Evolutionary conservation across 2,797 vertebrate genomes (phyloP), one percentile per base, ranked within the genome.

Genomic region (Chloroceryle amazona): DNA sequence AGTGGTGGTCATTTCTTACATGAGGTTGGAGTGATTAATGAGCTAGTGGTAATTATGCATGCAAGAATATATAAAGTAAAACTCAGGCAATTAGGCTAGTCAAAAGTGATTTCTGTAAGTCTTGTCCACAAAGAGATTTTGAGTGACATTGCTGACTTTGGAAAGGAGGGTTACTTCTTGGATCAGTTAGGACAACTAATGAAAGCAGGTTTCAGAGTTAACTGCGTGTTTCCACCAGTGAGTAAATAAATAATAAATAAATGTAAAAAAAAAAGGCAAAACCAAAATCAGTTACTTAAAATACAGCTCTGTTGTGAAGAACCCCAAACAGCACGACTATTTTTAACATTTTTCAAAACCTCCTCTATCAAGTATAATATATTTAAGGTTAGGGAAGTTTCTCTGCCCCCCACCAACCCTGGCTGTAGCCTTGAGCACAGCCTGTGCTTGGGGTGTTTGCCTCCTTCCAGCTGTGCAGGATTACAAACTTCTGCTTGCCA

Each of bases 401-500:
- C 29, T 73, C 29, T 25, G 57, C 15, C 28, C 8, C 1, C 29
- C 1, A 3, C 66, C 52, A 83, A 3, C 57, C 58, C 58, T 20
- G 6, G 44, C 88, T 72, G 35, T 44, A 75, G 66, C 73, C 66
- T 63, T 55, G 54, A 82, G 63, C 90, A 39, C 71, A 95, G 83
- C 51, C 42, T 66, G 58, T 51, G 76, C 68, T 62, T 51, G 49
- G 60, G 44, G 49, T 94, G 66, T 82, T 86, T 85, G 83, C 63
- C 63, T 89, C 0, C 41, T 47, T 92, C 86, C 83, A 22, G 81
- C 92, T 91, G 89, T 89, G 86, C 72, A 72, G 71, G 84, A 81
- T 91, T 46, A 72, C 60, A 83, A 8, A 86, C 41, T 86, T 54
- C 16, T 85, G 89, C 81, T 91, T 87, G 72, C 92, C 79, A 67